Conservation (phyloP, 2,113 vertebrate genomes). For the Tonatia bakeri region DNA sequence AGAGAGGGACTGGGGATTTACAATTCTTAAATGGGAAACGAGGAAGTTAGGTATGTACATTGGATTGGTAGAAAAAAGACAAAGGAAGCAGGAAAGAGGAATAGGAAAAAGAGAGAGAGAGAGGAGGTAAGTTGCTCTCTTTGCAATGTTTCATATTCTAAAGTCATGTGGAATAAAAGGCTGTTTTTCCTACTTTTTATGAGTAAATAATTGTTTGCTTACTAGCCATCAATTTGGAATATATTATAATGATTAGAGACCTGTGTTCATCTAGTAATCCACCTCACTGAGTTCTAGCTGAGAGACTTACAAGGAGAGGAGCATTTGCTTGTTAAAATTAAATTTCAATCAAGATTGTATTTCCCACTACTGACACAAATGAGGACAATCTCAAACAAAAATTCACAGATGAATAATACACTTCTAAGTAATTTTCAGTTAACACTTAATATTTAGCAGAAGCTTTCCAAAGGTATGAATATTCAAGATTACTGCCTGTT, state of each 20-base stretch:
- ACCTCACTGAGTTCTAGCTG: neutral
- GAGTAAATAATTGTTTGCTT: neutral
- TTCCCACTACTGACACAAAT: neutral
- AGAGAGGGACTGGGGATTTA: conserved; percentile 64
- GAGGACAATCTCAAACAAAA: neutral
- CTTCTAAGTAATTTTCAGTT: neutral
- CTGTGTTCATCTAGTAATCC: neutral
- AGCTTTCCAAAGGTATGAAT: neutral
- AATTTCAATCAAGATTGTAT: neutral
- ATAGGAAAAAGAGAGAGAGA: accelerated
- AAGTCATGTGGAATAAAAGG: neutral
- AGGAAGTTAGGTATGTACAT: conserved; percentile 51
- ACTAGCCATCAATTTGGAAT: neutral
- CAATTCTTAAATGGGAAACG: conserved; percentile 55
- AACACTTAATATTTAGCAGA: neutral
- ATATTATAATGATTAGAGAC: neutral
- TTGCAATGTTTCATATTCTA: neutral
- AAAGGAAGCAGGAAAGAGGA: neutral
- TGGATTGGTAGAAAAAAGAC: neutral
- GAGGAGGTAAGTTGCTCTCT: neutral
- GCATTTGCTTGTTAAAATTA: neutral
- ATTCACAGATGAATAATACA: neutral
- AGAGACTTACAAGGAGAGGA: neutral
- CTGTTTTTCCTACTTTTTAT: neutral
- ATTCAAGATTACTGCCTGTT: neutral